These are phyloP conservation scores for Caradrina clavipalpis DNA, from an alignment of 2,888 invertebrate genomes.

Conservation along the genomic window DNA sequence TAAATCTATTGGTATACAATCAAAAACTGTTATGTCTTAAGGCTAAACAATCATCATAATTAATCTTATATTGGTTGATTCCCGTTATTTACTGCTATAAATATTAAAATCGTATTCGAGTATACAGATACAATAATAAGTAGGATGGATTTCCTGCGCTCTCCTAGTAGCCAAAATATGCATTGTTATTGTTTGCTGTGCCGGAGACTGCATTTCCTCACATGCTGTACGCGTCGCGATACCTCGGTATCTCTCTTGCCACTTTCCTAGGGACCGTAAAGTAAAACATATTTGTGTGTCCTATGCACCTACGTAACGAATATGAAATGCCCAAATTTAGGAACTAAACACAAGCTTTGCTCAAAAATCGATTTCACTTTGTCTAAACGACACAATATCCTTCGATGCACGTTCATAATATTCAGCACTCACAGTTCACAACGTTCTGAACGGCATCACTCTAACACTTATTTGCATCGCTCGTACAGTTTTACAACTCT, in stretches of 20 bases:
- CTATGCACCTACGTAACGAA: constrained; percentile 70
- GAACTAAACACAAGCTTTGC: constrained; percentile 90
- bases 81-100: constrained; percentile 68
- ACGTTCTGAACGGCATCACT: constrained; percentile 68
- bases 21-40: constrained; percentile 73
- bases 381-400: constrained; percentile 75
- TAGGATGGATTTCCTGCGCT: constrained; percentile 63
- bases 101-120: constrained; percentile 67
- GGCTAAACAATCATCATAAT: constrained; percentile 66
- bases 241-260: constrained; percentile 46
- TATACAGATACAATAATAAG: constrained; percentile 66
- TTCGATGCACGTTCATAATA: constrained; percentile 66
- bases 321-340: constrained; percentile 81
- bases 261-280: constrained; percentile 60
- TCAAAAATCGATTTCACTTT: constrained; percentile 79
- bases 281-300: constrained; percentile 64
- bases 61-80: constrained; percentile 68
- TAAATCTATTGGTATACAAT: constrained; percentile 75
- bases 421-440: constrained; percentile 70
- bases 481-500: constrained; percentile 71
- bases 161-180: constrained; percentile 51
- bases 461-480: constrained; percentile 69
- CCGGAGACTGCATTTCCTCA: constrained; percentile 61
- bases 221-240: constrained; percentile 46
- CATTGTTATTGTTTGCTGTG: constrained; percentile 33